Evolutionary conservation across 2,888 invertebrate genomes (phyloP).

Genomic region (Leptinotarsa peninsularis): DNA sequence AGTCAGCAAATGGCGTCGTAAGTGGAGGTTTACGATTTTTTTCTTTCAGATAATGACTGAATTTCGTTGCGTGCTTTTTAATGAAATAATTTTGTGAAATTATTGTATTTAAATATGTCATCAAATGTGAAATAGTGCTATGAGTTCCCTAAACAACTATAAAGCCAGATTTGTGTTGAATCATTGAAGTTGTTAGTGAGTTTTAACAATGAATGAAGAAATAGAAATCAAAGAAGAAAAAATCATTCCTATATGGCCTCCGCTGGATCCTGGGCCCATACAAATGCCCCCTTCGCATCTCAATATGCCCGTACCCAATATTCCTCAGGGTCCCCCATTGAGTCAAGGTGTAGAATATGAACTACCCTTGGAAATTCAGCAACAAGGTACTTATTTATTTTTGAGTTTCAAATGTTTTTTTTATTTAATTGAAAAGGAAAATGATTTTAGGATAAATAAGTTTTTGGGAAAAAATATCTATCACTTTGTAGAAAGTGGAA

Average conservation of each 20-base stretch:
- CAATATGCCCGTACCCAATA: conserved; percentile 71
- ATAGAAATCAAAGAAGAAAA: conserved; percentile 61
- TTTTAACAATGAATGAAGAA: conserved; percentile 65
- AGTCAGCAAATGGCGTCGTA: conserved; percentile 67
- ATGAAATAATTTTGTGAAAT: conserved; percentile 32
- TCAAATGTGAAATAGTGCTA: conserved; percentile 34
- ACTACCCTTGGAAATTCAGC: conserved; percentile 76
- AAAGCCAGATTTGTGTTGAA: conserved; percentile 47
- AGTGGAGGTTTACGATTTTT: conserved; percentile 65
- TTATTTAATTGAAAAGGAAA: too few relatives aligned
- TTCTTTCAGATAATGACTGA: conserved; percentile 64
- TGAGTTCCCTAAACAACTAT: conserved; percentile 31
- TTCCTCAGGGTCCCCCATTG: conserved; percentile 71
- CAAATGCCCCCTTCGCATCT: conserved; percentile 59
- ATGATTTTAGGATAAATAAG: too few relatives aligned
- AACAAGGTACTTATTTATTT: conserved; percentile 74
- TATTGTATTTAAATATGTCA: conserved; percentile 33
- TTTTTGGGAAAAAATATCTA: too few relatives aligned
- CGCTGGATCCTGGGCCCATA: conserved; percentile 58
- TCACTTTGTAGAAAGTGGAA: too few relatives aligned
- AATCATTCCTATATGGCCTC: conserved; percentile 59
- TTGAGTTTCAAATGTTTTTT: background rate
- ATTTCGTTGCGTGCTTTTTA: conserved; percentile 54
- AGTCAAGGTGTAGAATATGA: conserved; percentile 66
- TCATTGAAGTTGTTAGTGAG: conserved; percentile 49